These are phyloP conservation scores for Octodon degus DNA, from an alignment of 2,113 vertebrate genomes.

Conservation along the genomic window DNA sequence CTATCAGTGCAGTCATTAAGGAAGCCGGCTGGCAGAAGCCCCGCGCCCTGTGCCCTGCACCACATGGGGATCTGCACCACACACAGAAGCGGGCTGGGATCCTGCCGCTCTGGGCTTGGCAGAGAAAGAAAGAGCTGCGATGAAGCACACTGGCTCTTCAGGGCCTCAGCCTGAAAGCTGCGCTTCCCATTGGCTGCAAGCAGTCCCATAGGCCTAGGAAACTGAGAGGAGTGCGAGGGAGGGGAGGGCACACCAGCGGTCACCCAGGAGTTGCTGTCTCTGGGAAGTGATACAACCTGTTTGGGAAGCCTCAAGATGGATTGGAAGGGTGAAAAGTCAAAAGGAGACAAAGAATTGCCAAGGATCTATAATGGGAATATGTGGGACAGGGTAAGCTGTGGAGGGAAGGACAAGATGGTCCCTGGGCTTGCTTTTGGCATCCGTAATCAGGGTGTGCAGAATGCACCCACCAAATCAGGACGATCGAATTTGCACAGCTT, in stretches of 20 bases:
- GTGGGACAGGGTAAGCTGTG: not conserved
- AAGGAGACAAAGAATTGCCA: not conserved
- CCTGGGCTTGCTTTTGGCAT: not conserved
- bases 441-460: no score
- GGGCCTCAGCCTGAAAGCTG: not conserved
- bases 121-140: not conserved
- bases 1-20: not conserved
- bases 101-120: not conserved
- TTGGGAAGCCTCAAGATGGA: not conserved
- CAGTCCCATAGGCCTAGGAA: rapidly evolving
- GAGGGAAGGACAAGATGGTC: not conserved
- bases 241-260: rapidly evolving
- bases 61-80: not conserved
- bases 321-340: not conserved
- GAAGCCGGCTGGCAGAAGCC: not conserved
- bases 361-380: not conserved
- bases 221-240: no score
- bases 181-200: not conserved
- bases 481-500: not conserved
- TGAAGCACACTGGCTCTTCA: not conserved
- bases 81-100: not conserved
- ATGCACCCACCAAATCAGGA: not conserved
- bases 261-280: not conserved
- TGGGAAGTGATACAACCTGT: rapidly evolving
- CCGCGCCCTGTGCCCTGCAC: not conserved